These are phyloP conservation scores for Chelonus insularis DNA, from an alignment of 1,140 invertebrate species.

Conservation along the genomic window DNA sequence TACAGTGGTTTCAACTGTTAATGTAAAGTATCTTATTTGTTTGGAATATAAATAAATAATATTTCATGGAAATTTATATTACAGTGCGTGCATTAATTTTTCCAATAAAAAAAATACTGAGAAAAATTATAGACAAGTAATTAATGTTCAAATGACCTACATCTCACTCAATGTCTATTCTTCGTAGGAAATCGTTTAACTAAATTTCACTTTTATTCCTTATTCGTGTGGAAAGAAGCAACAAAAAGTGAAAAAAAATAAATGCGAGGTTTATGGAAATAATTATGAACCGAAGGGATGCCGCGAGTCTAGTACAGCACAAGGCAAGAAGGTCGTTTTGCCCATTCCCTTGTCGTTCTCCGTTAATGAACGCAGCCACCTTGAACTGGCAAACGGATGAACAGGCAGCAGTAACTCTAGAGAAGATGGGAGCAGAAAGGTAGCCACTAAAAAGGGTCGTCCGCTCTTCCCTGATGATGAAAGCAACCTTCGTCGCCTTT, in stretches of 20 bases:
- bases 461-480: slow-evolving; percentile 45
- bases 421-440: slow-evolving; percentile 32
- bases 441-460: slow-evolving; percentile 54
- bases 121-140: too few relatives aligned
- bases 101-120: too few relatives aligned
- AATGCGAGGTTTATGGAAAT: slow-evolving; percentile 10
- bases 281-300: slow-evolving; percentile 18
- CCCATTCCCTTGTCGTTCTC: slow-evolving; percentile 29
- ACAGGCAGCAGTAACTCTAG: slow-evolving; percentile 39
- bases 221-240: neutral
- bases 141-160: too few relatives aligned
- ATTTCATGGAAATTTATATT: too few relatives aligned
- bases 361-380: slow-evolving; percentile 59
- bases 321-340: slow-evolving; percentile 15
- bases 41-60: too few relatives aligned
- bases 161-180: too few relatives aligned
- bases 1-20: too few relatives aligned
- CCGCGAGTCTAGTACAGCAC: neutral
- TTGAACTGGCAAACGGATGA: slow-evolving; percentile 59
- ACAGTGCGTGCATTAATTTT: too few relatives aligned
- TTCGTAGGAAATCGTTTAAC: too few relatives aligned
- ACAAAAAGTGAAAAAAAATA: slow-evolving; percentile 1
- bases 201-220: neutral
- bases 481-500: slow-evolving; percentile 41
- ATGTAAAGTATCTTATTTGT: too few relatives aligned